A percentile compares a stretch with the other conserved stretches of the same genome.
phyloP scores from a whole-genome alignment of 2,797 vertebrate genomes.

The Arnoldichthys spilopterus region DNA sequence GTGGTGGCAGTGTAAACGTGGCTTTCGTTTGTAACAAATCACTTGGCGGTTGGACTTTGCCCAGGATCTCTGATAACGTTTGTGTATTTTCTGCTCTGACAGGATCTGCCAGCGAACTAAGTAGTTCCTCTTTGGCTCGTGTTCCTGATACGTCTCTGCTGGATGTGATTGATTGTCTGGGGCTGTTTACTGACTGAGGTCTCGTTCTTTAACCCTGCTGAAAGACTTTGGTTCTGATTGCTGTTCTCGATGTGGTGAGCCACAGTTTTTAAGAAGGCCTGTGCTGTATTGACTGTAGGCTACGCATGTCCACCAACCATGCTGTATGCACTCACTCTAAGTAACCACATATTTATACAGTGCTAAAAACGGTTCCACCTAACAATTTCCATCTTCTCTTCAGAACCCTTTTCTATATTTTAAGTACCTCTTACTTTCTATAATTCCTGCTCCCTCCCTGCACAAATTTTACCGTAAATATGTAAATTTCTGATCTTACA shows the following conservation, averaged over 20 bases:
- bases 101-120: conserved; percentile 1
- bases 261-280: not conserved
- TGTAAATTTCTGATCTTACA: too few relatives aligned
- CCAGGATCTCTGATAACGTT: not conserved
- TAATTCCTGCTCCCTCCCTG: not conserved
- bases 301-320: not conserved
- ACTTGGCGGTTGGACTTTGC: not conserved
- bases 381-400: not conserved
- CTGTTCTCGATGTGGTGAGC: conserved; percentile 10
- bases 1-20: too few relatives aligned
- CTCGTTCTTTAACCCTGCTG: conserved; percentile 22
- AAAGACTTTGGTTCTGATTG: conserved; percentile 12
- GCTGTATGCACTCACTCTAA: not conserved
- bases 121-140: not conserved
- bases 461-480: not conserved
- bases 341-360: conserved; percentile 10
- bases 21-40: too few relatives aligned
- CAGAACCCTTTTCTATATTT: not conserved
- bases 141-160: conserved; percentile 19
- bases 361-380: not conserved
- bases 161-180: conserved; percentile 11
- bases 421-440: not conserved
- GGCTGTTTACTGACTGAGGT: conserved; percentile 12
- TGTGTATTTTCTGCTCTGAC: not conserved
- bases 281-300: conserved; percentile 4